Base-by-base conservation (phyloP, 2,888 invertebrate species). In the Tipula confusa region DNA sequence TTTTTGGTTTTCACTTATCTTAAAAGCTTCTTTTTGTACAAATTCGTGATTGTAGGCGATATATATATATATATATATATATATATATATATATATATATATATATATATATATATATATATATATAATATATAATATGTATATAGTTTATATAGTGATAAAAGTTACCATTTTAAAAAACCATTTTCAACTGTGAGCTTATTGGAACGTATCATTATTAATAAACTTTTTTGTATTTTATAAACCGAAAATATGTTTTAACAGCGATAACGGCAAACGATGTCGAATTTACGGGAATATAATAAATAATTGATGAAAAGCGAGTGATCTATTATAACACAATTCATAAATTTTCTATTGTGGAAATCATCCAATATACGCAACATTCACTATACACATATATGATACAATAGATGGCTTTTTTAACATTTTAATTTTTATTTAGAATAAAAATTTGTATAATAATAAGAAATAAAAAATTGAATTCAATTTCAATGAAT, bases 351-450 rank as follows among this genome's bases (percentile, higher is more conserved):
- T 24, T 24, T 64, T 64, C 24, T 64, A 64, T 64, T 64, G 64
- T 64, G 24, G 1, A 64, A 24, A n/a, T n/a, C 31, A 31, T 43
- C 43, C 43, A 15, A 36, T 43, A 15, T 43, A 15, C 15, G 15
- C 43, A 64, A 64, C 7, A 43, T 6, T 3, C 43, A 6, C n/a
- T n/a, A n/a, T n/a, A n/a, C 15, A 43, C 7, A 43, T 43, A n/a
- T 24, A 24, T 24, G 64, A 9, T 64, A 64, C 24, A 64, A 64
- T 24, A 24, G 24, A 24, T 64, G 24, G 24, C 24, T 64, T 64
- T 43, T 64, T 64, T 64, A 64, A 64, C 64, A 64, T 64, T 64
- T 64, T 24, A 64, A 64, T 64, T 64, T 33, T 64, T 64, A 64
- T 64, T 64, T 64, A 64, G 64, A 64, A 64, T 64, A 64, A 1